A percentile compares a stretch with the other conserved stretches of the same genome.
phyloP scores from a whole-genome alignment of 2,797 vertebrate species.

The Melanogrammus aeglefinus region DNA sequence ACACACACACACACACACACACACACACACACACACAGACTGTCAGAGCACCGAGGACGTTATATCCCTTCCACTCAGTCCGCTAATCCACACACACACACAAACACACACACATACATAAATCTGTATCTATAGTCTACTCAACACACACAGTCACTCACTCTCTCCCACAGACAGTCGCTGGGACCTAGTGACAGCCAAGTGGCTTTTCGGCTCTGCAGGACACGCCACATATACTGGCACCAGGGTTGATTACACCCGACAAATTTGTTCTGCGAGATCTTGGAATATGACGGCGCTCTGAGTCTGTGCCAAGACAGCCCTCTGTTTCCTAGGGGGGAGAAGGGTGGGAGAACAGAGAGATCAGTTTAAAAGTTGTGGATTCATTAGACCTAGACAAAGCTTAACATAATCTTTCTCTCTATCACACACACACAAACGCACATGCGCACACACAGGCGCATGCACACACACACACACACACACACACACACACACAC shows the following conservation, averaged over 20 bases:
- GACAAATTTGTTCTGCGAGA: conserved; percentile 62
- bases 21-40: conserved; percentile 30
- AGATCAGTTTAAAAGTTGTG: background rate
- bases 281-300: conserved; percentile 64
- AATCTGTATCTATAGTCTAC: background rate
- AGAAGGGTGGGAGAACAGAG: conserved; percentile 5
- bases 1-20: conserved; percentile 22
- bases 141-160: conserved; percentile 23
- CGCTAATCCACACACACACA: conserved; percentile 31
- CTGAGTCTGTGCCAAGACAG: conserved; percentile 59
- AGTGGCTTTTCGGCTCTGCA: conserved; percentile 63
- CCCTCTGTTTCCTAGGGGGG: conserved; percentile 13
- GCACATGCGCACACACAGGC: background rate
- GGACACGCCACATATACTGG: conserved; percentile 39
- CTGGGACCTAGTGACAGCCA: conserved; percentile 57
- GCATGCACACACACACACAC: conserved; percentile 10
- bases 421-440: no score
- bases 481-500: conserved; percentile 4
- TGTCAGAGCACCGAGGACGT: conserved; percentile 46
- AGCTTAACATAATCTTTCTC: background rate
- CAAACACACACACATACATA: conserved; percentile 33
- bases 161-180: background rate
- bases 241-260: conserved; percentile 52
- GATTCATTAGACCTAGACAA: conserved; percentile 16
- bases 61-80: conserved; percentile 32